Base-by-base conservation (phyloP, 2,888 invertebrate species). In the Hemaris fuciformis region DNA sequence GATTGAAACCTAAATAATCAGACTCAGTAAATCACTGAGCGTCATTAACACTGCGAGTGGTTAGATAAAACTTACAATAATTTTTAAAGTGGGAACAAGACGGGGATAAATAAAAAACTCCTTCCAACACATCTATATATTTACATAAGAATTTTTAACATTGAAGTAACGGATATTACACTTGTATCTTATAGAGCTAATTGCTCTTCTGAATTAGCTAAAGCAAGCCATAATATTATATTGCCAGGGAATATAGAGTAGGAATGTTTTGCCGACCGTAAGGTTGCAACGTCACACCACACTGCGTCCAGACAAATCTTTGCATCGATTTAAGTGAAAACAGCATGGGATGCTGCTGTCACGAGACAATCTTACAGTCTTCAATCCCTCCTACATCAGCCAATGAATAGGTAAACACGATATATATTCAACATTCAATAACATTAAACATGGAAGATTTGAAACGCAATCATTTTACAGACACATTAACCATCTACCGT, bases 111-210 rank as follows among this genome's bases (percentile, higher is more conserved):
- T 88, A 63, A 90, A 90, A 89, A 66, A 82, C 73, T 18, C 61
- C 71, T 87, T 83, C 88, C 77, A 92, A 92, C 92, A 91, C 91
- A 91, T 91, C 91, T 91, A 91, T 92, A 91, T 91, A 91, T 91
- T 91, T 91, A 91, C 90, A 91, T 85, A 89, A 84, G 83, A 91
- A 88, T 86, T 88, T 77, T 88, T 86, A 91, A 92, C 91, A 91
- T 91, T 91, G 91, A 89, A 80, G 83, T 89, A 53, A 85, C 83
- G 82, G 85, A 83, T 83, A 84, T 82, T 81, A 85, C 80, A 89
- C 77, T 79, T 77, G 75, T 83, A 83, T 68, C 77, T 80, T 79
- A 77, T 66, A 74, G 85, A 88, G 86, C 84, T 86, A 86, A 78
- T 80, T 83, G 85, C 86, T 82, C 87, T 66, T 68, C 63, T 68